Evolutionary conservation across 2,797 vertebrate species (phyloP), one percentile per base, ranked within the genome.

Genomic region (Spinus pinus): DNA sequence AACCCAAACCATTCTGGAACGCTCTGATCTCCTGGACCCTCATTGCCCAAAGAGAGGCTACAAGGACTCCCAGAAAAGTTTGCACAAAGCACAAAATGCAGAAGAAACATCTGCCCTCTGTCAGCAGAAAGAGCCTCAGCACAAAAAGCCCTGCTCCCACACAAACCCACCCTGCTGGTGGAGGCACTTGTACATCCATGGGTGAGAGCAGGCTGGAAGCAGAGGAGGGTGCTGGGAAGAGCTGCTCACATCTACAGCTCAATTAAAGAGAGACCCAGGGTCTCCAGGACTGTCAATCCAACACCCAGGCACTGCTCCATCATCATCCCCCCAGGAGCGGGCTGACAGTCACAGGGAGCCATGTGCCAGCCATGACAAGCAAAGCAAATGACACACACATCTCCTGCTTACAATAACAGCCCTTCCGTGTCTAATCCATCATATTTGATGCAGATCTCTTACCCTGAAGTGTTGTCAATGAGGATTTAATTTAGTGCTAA

Each of bases 401-500:
- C 65, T 88, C 93, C 86, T 53, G 82, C 88, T 87, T 90, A 94
- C 91, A 85, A 56, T 64, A 92, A 93, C 93, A 88, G 95, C 95
- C 96, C 95, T 91, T 90, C 97, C 91, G 69, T 96, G 92, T 93
- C 97, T 91, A 98, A 98, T 97, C 97, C 96, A 97, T 98, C 97
- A 97, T 96, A 95, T 86, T 82, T 31, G 71, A 96, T 97, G 93
- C 96, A 90, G 86, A 95, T 97, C 94, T 81, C 94, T 96, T 93
- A 90, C 80, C 97, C 94, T 85, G 74, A 93, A 96, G 96, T 97
- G 95, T 94, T 97, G 96, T 97, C 94, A 71, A 97, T 96, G 97
- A 97, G 96, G 92, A 98, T 97, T 97, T 98, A 97, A 98, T 98
- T 98, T 98, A 96, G 88, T 96, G 95, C 96, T 98, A 98, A 98